Evolutionary conservation across 2,797 vertebrate genomes (phyloP).

Genomic region (Pampus argenteus): DNA sequence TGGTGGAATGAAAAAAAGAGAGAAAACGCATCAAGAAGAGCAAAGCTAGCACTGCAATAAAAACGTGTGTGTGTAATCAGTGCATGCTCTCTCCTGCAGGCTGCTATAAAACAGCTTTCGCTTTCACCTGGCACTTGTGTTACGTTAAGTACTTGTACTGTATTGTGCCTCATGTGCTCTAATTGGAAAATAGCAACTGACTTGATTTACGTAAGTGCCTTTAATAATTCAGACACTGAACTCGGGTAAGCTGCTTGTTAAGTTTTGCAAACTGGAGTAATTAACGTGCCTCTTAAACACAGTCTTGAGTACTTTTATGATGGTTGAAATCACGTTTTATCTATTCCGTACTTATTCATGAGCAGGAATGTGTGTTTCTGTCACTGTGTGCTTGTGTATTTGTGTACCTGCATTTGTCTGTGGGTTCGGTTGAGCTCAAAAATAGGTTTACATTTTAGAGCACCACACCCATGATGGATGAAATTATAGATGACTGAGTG

Average conservation of each 20-base stretch:
- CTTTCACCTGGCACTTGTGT: conserved; percentile 23
- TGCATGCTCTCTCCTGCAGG: not conserved
- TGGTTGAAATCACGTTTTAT: conserved; percentile 24
- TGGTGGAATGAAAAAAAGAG: not conserved
- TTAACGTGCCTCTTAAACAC: conserved; percentile 45
- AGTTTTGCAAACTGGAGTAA: conserved; percentile 33
- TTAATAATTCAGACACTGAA: conserved; percentile 57
- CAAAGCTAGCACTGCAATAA: not conserved
- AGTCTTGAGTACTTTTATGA: conserved; percentile 24
- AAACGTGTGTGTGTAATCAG: not conserved
- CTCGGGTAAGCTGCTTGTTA: conserved; percentile 45
- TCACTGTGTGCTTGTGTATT: not conserved
- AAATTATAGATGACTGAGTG: conserved; percentile 43
- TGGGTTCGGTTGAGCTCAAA: conserved; percentile 23
- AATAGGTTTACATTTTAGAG: conserved; percentile 36
- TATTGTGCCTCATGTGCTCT: conserved; percentile 47
- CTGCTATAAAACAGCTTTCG: not conserved
- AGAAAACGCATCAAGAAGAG: not conserved
- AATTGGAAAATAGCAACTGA: conserved; percentile 56
- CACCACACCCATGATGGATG: conserved; percentile 48
- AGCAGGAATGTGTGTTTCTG: not conserved
- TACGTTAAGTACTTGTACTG: conserved; percentile 13
- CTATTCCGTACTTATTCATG: not conserved
- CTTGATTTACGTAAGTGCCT: conserved; percentile 62
- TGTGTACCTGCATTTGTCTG: not conserved